Evolutionary conservation across 1,140 invertebrate species (phyloP), one percentile per base, ranked within the genome.

Genomic region (Drosophila nigromelanica): DNA sequence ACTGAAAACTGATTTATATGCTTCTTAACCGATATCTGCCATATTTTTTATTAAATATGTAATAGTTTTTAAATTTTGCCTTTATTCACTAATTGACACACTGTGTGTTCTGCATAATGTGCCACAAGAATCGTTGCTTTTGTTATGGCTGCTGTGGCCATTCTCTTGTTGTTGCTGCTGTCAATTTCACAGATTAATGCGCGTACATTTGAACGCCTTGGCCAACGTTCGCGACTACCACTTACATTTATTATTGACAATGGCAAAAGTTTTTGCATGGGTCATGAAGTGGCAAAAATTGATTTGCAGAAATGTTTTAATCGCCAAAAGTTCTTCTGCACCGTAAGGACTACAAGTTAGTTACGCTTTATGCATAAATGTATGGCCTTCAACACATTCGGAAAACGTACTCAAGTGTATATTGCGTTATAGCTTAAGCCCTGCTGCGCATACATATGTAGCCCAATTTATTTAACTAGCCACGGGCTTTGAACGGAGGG

Each of bases 101-200:
- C 40, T 45, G 24, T 45, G 14, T 3, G 15, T 14, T 56, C 1
- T 40, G 50, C 39, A 52, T 39, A 61, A 37, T 39, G 30, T 59
- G 30, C 30, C 51, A 21, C 33, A 10, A n/a, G 12, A 14, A 45
- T 27, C 40, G 10, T 33, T 47, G 61, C 40, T 45, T 24, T 50
- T 30, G 8, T 59, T 11, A 12, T 15, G 21, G 11, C 18, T 39
- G 27, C 12, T 42, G 27, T 45, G 54, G 30, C 14, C 59, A 47
- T 43, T 68, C 30, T 18, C 21, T 7, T 50, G 40, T 43, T 50
- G 59, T 55, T 64, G 33, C 39, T 76, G 73, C 80, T 85, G 80
- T 85, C 80, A 85, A 85, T 85, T 85, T 85, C 73, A 85, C 80
- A 85, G 80, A 86, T 85, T 85, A 85, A 85, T 85, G 80, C 79